phyloP scores from a whole-genome alignment of 2,113 vertebrate species.

The Strix aluco region DNA sequence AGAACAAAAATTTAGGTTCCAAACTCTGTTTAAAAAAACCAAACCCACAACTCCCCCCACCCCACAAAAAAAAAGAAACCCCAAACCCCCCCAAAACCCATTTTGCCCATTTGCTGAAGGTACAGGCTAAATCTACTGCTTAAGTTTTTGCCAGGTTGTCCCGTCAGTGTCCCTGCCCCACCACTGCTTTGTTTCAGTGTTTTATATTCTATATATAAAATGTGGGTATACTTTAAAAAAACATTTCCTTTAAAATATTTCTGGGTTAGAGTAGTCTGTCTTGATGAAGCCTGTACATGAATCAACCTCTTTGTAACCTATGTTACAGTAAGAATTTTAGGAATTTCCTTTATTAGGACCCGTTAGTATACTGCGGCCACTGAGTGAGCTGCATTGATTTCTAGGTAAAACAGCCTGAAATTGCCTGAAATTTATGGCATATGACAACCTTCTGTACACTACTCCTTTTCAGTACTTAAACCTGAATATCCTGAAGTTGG shows the following conservation, averaged over 20 bases:
- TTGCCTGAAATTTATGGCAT: constrained; percentile 27
- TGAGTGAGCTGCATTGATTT: constrained; percentile 55
- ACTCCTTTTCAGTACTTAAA: neutral
- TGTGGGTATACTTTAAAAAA: constrained; percentile 17
- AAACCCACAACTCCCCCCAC: neutral
- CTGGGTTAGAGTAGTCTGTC: constrained; percentile 35
- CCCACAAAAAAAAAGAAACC: neutral
- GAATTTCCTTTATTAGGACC: constrained; percentile 72
- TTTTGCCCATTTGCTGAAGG: neutral
- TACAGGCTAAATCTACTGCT: neutral
- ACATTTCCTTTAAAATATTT: constrained; percentile 63
- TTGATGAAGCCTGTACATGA: constrained; percentile 59
- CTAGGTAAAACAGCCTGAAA: constrained; percentile 13
- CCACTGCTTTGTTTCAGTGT: neutral
- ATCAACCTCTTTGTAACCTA: constrained; percentile 72
- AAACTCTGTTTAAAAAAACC: neutral
- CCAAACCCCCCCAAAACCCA: too few relatives aligned
- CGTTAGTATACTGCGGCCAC: neutral
- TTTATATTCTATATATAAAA: neutral
- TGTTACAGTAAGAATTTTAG: constrained; percentile 71
- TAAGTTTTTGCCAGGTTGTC: neutral
- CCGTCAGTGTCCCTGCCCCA: neutral
- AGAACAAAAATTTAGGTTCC: neutral
- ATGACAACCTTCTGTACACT: constrained; percentile 31
- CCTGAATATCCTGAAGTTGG: constrained; percentile 20